Conservation (phyloP, 2,888 invertebrate species). For the Drepanosiphum platanoidis region DNA sequence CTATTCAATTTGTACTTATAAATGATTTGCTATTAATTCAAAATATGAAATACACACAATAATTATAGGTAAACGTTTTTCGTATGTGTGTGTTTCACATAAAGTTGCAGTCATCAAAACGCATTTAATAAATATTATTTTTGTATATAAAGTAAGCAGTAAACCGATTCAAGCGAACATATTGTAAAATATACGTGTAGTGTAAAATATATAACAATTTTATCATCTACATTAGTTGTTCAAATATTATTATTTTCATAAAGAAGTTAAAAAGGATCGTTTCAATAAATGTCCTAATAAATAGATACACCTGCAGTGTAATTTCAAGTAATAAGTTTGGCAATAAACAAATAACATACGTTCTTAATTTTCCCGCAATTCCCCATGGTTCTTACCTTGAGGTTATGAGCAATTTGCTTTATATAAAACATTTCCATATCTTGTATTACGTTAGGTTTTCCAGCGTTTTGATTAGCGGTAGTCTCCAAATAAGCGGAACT, state of each 20-base stretch:
- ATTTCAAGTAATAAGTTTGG: neutral
- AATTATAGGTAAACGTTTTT: neutral
- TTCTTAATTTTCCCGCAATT: neutral
- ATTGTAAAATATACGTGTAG: neutral
- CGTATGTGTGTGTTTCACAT: neutral
- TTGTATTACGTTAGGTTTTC: conserved; percentile 70
- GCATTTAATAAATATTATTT: neutral
- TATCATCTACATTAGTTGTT: neutral
- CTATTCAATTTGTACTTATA: too few relatives aligned
- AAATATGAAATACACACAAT: neutral
- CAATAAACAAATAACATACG: neutral
- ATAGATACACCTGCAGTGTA: too few relatives aligned
- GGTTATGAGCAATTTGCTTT: conserved; percentile 71
- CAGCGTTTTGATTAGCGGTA: conserved; percentile 64
- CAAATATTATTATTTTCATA: too few relatives aligned
- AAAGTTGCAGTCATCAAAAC: neutral
- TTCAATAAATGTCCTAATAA: too few relatives aligned
- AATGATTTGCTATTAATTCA: neutral
- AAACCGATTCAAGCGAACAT: neutral
- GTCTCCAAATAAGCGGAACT: conserved; percentile 50
- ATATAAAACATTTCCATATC: conserved; percentile 72
- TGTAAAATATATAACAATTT: neutral
- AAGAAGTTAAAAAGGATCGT: too few relatives aligned
- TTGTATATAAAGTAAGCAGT: neutral
- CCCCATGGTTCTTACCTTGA: conserved; percentile 68